Base-by-base conservation (phyloP, 2,113 vertebrate species). In the Ammodytes dubius region DNA sequence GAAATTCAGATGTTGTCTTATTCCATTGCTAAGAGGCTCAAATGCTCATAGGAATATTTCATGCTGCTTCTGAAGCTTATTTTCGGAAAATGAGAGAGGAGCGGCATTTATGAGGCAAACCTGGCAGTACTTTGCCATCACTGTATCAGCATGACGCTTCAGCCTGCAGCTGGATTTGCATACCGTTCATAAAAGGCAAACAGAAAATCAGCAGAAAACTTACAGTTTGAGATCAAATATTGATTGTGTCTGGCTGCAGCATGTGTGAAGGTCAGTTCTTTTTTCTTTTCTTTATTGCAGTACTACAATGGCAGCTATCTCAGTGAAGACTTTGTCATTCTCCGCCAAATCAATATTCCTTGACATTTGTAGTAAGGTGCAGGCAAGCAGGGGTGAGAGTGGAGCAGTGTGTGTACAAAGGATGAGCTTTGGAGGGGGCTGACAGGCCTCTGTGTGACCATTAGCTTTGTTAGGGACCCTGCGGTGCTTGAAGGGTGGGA, bases 311-410 rank as follows among this genome's bases (percentile, higher is more conserved):
- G 75, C 84, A 81, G 70, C 58, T 68, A 74, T 89, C 86, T 87
- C 82, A 87, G 86, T 73, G 86, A 92, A 81, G 89, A 88, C 91
- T 93, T 91, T 92, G 91, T 91, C 88, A 86, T 82, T 87, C 70
- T 66, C 79, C 88, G 89, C 87, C 77, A 83, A 92, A 94, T 95
- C 90, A 93, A 95, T 95, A 92, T 90, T 89, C 67, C 10, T 79
- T 91, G 94, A 95, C 91, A 89, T 93, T 93, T 95, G 93, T 84
- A 93, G 91, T 87, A 91, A 91, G 92, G 94, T 89, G 73, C 81
- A 46, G 83, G 89, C 64, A 88, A 86, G 89, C 82, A 60, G 91
- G 91, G 92, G 86, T 88, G 80, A 79, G 81, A 63, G 79, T 61
- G 78, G 59, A 89, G 84, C 74, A 63, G 80, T 77, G 42, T 10